Conservation (phyloP, 2,113 vertebrate species). For the Apodemus speciosus region DNA sequence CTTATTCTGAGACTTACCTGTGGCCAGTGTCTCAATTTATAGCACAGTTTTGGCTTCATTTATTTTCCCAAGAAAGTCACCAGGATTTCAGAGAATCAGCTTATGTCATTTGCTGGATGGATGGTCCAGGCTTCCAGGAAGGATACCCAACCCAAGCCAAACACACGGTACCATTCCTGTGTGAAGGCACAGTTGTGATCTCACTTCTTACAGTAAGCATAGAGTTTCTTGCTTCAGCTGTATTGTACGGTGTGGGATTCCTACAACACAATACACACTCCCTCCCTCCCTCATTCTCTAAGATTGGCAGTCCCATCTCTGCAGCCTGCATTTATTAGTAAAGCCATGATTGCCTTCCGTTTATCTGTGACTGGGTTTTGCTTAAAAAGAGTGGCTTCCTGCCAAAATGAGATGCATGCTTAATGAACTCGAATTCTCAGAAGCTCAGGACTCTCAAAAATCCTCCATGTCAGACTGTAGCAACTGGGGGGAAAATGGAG, state of each 20-base stretch:
- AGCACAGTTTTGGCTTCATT: neutral
- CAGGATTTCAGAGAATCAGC: neutral
- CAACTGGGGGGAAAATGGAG: neutral
- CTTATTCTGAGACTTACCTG: neutral
- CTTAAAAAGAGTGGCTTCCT: conserved; percentile 17
- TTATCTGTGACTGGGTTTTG: conserved; percentile 28
- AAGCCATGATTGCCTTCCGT: neutral
- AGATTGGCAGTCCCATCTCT: conserved; percentile 24
- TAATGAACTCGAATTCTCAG: conserved; percentile 31
- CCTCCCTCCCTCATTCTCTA: neutral
- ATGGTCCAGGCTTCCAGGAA: neutral
- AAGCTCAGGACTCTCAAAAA: neutral
- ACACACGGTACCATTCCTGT: neutral
- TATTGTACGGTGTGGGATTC: neutral
- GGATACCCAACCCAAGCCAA: neutral
- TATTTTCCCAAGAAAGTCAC: neutral
- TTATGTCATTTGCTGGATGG: neutral
- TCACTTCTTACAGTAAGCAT: neutral
- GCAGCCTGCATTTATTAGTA: conserved; percentile 41
- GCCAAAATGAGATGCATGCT: conserved; percentile 22
- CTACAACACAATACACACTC: neutral
- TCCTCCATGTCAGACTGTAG: neutral
- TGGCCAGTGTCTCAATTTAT: neutral
- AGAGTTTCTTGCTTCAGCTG: neutral
- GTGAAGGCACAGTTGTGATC: neutral